Base-by-base conservation (phyloP, 2,888 invertebrate species). In the Acanthacorydalis orientalis region DNA sequence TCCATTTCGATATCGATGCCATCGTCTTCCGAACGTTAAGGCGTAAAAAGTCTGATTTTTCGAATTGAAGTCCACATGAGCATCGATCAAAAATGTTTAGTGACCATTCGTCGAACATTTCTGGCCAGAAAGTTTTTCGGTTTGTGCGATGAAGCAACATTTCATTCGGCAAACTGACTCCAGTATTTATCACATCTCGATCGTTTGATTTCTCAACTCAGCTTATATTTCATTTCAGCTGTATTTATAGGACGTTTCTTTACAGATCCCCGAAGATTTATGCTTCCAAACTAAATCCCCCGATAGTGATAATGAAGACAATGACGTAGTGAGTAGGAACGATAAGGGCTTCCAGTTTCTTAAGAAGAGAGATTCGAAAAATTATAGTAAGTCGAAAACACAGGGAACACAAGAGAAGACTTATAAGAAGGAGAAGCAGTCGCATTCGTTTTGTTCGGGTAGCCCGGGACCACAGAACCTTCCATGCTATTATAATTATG, bases 401-500 rank as follows among this genome's bases (percentile, higher is more conserved):
- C 67, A 67, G 55, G 62, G 60, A 44, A 35, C 42, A 23, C n/a
- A 35, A n/a, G 23, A 40, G 9, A 39, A 16, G 34, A 31, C 34
- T 15, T 35, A 46, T 15, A 46, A 46, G 35, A 47, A 47, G 31
- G 47, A 47, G 31, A 47, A 47, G 12, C 43, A 42, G 14, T 47
- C 47, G 12, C 35, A 42, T 16, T 43, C 43, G 16, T 47, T 43
- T 32, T 47, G 42, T 7, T 11, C 42, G 23, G 23, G 23, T 14
- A 44, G 44, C 16, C 44, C 46, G 12, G 15, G 31, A 38, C 46
- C 39, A 12, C 40, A 34, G 12, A 12, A 23, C n/a, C 31, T 46
- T 14, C 16, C 37, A 9, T 37, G 37, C 61, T 75, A 74, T 57
- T 74, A 71, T 56, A 74, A 75, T 56, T 73, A 73, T 63, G 74